Evolutionary conservation across 2,113 vertebrate genomes (phyloP), one percentile per base, ranked within the genome.

Genomic region (Dasyprocta punctata): DNA sequence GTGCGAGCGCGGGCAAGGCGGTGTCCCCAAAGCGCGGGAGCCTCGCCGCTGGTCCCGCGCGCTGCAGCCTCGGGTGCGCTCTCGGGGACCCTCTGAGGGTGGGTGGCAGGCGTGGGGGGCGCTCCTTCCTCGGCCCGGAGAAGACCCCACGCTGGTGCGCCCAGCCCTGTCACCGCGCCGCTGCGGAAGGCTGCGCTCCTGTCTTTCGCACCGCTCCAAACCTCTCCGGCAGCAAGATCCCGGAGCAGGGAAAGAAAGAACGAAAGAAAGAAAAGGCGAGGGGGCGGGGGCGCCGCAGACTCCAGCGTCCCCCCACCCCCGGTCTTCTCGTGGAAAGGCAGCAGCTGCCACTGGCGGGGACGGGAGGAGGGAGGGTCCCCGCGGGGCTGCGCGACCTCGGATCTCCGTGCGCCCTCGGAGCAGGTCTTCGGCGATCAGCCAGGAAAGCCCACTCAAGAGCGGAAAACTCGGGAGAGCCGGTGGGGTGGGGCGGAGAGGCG

Each of bases 251-350:
- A 92, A 96, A 98, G 97, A 97, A 94, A 97, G n/a, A n/a, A n/a
- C n/a, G 91, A 90, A 96, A 98, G 96, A 97, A 92, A 97, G 93
- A 91, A 73, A 90, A 92, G 89, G 96, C 93, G 75, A 92, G 86
- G 96, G 96, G 97, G 96, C 75, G 97, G 97, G 97, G 96, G 97
- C 96, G 85, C 97, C 92, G 97, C 98, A 96, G 97, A 92, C 97
- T 97, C 96, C 77, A 4, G 93, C 90, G 96, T 92, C 81, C 92
- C 94, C 97, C 86, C 52, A 12, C 12, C 63, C 36, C 67, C 69
- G 49, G 94, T 24, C 73, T 96, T 96, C 96, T 82, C 41, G 96
- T 82, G 97, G 94, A 87, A 95, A 97, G 96, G 86, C 95, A 95
- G 97, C 98, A 49, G 96, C 91, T 90, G 97, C 98, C 93, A 90